Percentiles rank a stretch among this genome's conserved stretches.
Evolutionary conservation across 2,113 vertebrate genomes (phyloP).

Genomic region (Poecilia latipinna): DNA sequence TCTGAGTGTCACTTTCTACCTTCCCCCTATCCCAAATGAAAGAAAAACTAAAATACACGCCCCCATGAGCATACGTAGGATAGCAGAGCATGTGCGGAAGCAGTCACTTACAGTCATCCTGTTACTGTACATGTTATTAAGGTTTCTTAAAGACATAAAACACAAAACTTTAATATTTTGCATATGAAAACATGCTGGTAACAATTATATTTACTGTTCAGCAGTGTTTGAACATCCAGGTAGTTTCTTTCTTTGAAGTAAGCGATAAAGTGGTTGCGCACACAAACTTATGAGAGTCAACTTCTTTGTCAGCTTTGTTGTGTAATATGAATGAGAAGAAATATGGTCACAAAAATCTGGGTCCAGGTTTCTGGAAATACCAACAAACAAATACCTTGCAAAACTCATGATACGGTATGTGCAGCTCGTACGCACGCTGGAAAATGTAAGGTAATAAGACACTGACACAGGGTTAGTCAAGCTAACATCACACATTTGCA

Average conservation of each 20-base stretch:
- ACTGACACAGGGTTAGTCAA: background rate
- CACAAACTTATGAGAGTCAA: background rate
- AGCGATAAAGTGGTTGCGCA: background rate
- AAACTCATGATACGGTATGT: background rate
- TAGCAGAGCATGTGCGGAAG: constrained; percentile 33
- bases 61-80: constrained; percentile 18
- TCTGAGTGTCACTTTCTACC: background rate
- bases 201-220: no score
- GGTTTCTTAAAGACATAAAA: background rate
- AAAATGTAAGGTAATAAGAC: background rate
- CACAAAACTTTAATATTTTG: background rate
- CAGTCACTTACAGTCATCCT: constrained; percentile 32
- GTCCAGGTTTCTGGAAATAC: constrained; percentile 13
- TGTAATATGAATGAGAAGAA: constrained; percentile 17
- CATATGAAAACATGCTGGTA: no score
- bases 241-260: background rate
- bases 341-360: constrained; percentile 13
- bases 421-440: background rate
- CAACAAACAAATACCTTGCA: background rate
- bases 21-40: background rate
- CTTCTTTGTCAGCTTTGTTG: background rate
- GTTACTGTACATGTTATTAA: constrained; percentile 1
- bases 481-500: background rate
- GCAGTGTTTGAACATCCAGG: background rate
- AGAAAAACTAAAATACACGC: constrained; percentile 6